Evolutionary conservation across 1,140 invertebrate species (phyloP), one percentile per base, ranked within the genome.

Genomic region (Heliothis subflexa): DNA sequence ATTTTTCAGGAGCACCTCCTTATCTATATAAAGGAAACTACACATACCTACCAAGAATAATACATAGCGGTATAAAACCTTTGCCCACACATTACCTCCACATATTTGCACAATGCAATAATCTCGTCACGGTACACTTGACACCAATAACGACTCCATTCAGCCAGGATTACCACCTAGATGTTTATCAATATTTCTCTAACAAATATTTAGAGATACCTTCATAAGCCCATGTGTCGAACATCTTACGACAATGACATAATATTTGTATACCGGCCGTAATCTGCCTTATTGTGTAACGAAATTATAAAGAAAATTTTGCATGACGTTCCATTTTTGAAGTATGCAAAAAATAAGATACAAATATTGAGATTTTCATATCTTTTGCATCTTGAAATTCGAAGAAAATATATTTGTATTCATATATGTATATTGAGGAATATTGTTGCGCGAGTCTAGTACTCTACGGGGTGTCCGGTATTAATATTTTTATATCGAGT

Each of bases 161-260:
- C 57, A 81, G 75, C 72, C n/a, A 68, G 83, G 83, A 84, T 82
- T 82, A 82, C 70, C 33, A 82, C 70, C 21, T n/a, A 79, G 83
- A 84, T 84, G 83, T 80, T 84, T 84, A 84, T 84, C 83, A 84
- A 84, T 82, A 84, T 84, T 79, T 77, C 77, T 77, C 49, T 68
- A 75, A 84, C 80, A 84, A 84, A 84, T 79, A 82, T 82, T 82
- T 84, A 68, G 66, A 78, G 78, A 75, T 61, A 73, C 57, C 72
- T 64, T 68, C 40, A 55, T 76, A 55, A 40, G 40, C 14, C 57
- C 33, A 66, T 52, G 57, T 66, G 25, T 70, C 59, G 50, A 79
- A 82, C 68, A 77, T 74, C 59, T 71, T 68, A 72, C 75, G 79
- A 84, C 83, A 84, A 84, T 82, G 77, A 79, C 81, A 84, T 77